These are phyloP conservation scores for Amblyornis subalaris DNA, from an alignment of 2,113 vertebrate genomes.

Conservation along the genomic window DNA sequence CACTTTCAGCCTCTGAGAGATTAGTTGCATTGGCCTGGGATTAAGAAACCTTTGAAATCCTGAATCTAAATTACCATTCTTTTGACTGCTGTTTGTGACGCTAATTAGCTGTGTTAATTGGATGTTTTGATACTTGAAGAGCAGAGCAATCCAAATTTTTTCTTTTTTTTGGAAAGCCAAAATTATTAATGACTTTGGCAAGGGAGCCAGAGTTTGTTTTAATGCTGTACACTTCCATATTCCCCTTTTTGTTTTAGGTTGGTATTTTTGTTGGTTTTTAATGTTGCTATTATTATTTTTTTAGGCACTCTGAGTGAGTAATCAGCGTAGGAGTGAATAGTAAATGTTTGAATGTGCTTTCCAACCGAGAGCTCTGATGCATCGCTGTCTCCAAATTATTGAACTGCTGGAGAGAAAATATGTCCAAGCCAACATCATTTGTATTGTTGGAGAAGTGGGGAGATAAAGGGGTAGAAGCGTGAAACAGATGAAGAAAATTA, in stretches of 20 bases:
- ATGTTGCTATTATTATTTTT: slow-evolving; percentile 68
- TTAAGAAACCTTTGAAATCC: slow-evolving; percentile 80
- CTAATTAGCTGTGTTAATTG: slow-evolving; percentile 98
- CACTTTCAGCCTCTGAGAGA: slow-evolving; percentile 71
- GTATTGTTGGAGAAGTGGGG: slow-evolving; percentile 26
- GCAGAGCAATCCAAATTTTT: slow-evolving; percentile 76
- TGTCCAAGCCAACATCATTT: slow-evolving; percentile 54
- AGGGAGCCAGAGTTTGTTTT: slow-evolving; percentile 57
- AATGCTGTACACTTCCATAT: slow-evolving; percentile 29
- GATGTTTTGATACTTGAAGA: slow-evolving; percentile 87
- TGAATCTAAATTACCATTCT: slow-evolving; percentile 78
- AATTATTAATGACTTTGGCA: slow-evolving; percentile 79
- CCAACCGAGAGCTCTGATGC: slow-evolving; percentile 68
- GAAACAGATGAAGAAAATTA: slow-evolving; percentile 49
- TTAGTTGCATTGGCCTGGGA: slow-evolving; percentile 72
- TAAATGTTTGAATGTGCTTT: slow-evolving; percentile 69
- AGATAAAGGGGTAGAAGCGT: not conserved
- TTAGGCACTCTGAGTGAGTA: slow-evolving; percentile 59
- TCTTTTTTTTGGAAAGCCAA: slow-evolving; percentile 68
- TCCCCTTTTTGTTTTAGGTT: slow-evolving; percentile 22
- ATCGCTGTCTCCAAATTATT: slow-evolving; percentile 68
- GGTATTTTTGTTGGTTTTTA: slow-evolving; percentile 55
- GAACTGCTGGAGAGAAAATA: slow-evolving; percentile 68
- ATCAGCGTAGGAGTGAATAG: slow-evolving; percentile 67
- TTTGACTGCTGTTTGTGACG: slow-evolving; percentile 84